Conservation (phyloP, 2,888 invertebrate genomes). For the Trissolcus brochymenae region DNA sequence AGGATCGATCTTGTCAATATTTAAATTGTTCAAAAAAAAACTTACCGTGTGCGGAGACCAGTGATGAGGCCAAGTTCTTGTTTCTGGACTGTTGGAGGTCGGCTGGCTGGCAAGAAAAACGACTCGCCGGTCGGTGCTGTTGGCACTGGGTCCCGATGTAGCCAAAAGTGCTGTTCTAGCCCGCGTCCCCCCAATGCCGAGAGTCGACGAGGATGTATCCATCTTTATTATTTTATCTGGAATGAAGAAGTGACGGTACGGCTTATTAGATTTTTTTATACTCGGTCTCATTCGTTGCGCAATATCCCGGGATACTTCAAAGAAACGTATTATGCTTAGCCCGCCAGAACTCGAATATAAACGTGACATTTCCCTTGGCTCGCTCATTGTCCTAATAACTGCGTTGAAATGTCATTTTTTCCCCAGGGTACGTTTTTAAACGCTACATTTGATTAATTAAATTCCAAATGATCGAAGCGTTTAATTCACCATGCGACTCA, state of each 20-base stretch:
- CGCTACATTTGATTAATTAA: constrained; percentile 12
- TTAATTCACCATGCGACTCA: too few species aligned
- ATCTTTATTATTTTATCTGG: constrained; percentile 63
- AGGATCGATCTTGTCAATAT: too few species aligned
- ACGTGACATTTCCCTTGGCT: not conserved
- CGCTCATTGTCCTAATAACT: constrained; percentile 7
- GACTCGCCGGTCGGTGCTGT: constrained; percentile 72
- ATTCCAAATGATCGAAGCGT: not conserved
- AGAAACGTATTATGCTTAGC: constrained; percentile 12
- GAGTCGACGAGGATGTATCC: constrained; percentile 74
- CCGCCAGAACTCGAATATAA: constrained; percentile 11
- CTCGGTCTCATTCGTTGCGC: constrained; percentile 13
- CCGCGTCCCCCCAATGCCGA: constrained; percentile 71
- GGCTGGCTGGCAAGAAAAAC: constrained; percentile 73
- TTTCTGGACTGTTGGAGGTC: constrained; percentile 66
- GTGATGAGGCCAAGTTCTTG: constrained; percentile 74
- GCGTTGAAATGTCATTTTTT: constrained; percentile 13
- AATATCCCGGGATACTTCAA: constrained; percentile 19
- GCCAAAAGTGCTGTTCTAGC: constrained; percentile 72
- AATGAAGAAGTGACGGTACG: constrained; percentile 33
- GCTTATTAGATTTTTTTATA: constrained; percentile 33
- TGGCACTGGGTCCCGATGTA: constrained; percentile 69
- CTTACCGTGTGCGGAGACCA: constrained; percentile 74
- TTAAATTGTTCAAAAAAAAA: constrained; percentile 8
- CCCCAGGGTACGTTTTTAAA: not conserved